These are phyloP conservation scores for Grallaria varia DNA, from an alignment of 2,113 vertebrate genomes.

Conservation along the genomic window DNA sequence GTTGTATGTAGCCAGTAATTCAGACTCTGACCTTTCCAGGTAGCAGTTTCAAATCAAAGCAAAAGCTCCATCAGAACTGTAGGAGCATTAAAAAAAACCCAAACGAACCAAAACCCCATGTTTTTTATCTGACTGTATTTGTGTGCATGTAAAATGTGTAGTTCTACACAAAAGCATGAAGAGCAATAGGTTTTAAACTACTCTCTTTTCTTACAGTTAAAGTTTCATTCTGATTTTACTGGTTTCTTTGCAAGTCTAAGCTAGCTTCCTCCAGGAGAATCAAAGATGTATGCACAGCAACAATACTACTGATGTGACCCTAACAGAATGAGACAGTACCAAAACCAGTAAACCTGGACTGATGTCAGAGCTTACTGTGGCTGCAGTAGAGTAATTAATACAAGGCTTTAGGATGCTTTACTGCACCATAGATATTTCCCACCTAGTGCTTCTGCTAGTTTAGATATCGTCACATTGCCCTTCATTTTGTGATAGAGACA, in stretches of 20 bases:
- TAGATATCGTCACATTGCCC: not conserved
- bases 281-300: not conserved
- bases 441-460: not conserved
- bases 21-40: not conserved
- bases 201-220: not conserved
- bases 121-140: not conserved
- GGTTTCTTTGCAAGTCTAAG: not conserved
- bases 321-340: not conserved
- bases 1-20: not conserved
- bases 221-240: not conserved
- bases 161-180: not conserved
- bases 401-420: not conserved
- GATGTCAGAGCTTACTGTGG: not conserved
- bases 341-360: not conserved
- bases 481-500: not conserved
- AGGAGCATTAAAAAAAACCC: not conserved
- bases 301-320: not conserved
- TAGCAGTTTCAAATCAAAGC: not conserved
- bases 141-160: not conserved
- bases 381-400: not conserved
- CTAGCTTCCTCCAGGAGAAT: not conserved
- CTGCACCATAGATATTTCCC: not conserved
- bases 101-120: rapidly evolving
- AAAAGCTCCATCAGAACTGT: not conserved
- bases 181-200: not conserved